phyloP scores from a whole-genome alignment of 2,797 vertebrate species.

The Arrhamphus sclerolepis region DNA sequence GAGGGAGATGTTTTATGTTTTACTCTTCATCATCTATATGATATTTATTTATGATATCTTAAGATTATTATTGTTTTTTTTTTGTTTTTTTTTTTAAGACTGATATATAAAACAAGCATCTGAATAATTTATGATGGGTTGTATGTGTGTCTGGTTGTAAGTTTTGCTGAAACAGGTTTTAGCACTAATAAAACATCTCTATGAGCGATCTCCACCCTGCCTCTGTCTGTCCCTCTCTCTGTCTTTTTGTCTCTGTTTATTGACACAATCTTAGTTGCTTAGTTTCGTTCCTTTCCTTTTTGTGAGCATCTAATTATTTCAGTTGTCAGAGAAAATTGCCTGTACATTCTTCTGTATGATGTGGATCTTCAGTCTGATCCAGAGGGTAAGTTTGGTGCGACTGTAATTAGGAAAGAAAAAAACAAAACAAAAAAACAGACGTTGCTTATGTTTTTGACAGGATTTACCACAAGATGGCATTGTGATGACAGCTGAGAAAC shows the following conservation, averaged over 20 bases:
- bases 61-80: no score
- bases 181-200: neutral
- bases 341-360: no score
- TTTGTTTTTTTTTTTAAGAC: no score
- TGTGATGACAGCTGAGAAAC: conserved; percentile 27
- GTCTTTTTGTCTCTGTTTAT: neutral
- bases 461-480: conserved; percentile 49
- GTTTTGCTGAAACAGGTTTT: neutral
- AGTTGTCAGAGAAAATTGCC: neutral
- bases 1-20: no score
- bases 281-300: neutral
- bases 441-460: conserved; percentile 20
- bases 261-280: neutral
- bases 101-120: no score
- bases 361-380: no score
- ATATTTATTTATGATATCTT: no score
- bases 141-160: neutral
- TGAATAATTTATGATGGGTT: no score
- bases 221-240: no score
- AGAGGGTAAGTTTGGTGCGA: neutral
- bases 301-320: neutral
- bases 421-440: neutral
- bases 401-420: conserved; percentile 5
- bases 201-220: no score
- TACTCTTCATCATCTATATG: no score